Evolutionary conservation across 64 coral and sea anemone species (phyloP), one percentile per base, ranked within the genome.

Genomic region (Exaiptasia diaphana): DNA sequence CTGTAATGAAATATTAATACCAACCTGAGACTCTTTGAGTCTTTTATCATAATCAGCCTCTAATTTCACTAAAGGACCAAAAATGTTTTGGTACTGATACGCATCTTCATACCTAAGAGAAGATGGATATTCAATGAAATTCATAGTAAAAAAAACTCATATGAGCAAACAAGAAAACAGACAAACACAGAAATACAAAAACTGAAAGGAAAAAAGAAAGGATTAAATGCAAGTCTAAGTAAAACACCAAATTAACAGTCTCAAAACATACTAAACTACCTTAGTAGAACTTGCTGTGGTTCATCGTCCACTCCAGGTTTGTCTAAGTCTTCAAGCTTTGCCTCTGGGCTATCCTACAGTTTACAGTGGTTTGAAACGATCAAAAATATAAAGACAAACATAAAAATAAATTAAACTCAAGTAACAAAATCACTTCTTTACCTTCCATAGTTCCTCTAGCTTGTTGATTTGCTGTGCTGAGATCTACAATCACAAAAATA

Each of bases 381-480:
- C n/a, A n/a, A n/a, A n/a, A n/a, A n/a, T n/a, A n/a, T n/a, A n/a
- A n/a, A n/a, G n/a, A n/a, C n/a, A n/a, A n/a, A n/a, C n/a, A n/a
- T n/a, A n/a, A 20, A 58, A 5, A 58, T 23, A 4, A 9, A 20
- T 23, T 26, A 58, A 58, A 58, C 6, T 7, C 1, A 15, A 1
- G 18, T 23, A 0, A 31, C 24, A 14, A 25, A 12, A 25, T 3
- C 8, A 72, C 15, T 41, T 15, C 50, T 76, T 73, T 62, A 92
- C 94, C 80, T 99, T 99, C 94, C 94, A 99, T 15, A 99, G 25
- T 73, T 99, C 94, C 45, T 99, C 94, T 18, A 99, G 85, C 35
- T 99, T 99, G 79, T 99, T 99, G 64, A 99, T 99, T 79, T 99
- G 94, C 65, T 99, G 94, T 22, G 94, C 94, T 73, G 90, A 91